Evolutionary conservation across 2,797 vertebrate genomes (phyloP), one percentile per base, ranked within the genome.

Genomic region (Thaleichthys pacificus): DNA sequence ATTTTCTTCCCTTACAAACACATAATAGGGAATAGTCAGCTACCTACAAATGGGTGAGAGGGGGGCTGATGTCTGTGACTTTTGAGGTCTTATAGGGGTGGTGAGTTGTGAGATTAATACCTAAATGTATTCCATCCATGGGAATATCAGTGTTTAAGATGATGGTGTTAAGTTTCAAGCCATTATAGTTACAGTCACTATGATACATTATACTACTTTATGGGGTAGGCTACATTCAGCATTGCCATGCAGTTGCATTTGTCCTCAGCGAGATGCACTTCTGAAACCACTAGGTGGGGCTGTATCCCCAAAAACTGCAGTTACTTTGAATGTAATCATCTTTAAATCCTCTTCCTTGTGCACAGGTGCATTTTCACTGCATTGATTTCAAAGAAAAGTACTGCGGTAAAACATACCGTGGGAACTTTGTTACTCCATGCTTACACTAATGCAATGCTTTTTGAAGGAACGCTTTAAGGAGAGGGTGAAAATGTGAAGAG

Each of bases 141-240:
- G 42, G 11, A 38, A n/a, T 32, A 72, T 49, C 54, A 21, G 5
- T 28, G 47, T 22, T 51, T 11, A 17, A 73, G 72, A 42, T 76
- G 82, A 66, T 70, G 42, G 57, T 2, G 6, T 67, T 73, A 61
- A 17, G 62, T 67, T 71, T 78, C 64, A 17, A 67, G 38, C 56
- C 74, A 70, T 69, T 80, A 74, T 66, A 58, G 32, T 26, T 67
- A 28, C 61, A 77, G 70, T 72, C 69, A 35, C 28, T 68, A 77
- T 47, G 35, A 47, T 28, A 49, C 24, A 70, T 68, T 26, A 51
- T 28, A 26, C 58, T 74, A 72, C 57, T 65, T 70, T 80, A 17
- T 51, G 51, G 65, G 54, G 73, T 75, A 66, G 73, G 72, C 79
- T 66, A 77, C 86, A 81, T 85, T 88, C 72, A 70, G 54, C 72